Evolutionary conservation across 1,140 invertebrate species (phyloP).

Genomic region (Pogonognathellus flavescens): DNA sequence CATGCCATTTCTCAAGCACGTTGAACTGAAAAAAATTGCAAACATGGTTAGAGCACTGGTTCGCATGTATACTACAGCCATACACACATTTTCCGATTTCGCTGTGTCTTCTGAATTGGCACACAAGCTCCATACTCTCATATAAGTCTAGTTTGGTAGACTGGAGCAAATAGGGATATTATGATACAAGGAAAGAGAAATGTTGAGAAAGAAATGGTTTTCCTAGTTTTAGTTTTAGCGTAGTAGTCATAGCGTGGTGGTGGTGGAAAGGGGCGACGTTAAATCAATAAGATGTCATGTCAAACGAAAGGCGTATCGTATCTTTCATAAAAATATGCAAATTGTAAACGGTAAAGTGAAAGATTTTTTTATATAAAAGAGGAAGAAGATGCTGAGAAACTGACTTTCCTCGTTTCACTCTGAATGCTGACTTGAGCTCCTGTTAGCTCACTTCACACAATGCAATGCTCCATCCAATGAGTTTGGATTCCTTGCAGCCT

Average conservation of each 20-base stretch:
- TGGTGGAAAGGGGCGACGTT: constrained; percentile 10
- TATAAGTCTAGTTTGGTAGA: too few species aligned
- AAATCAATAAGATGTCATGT: constrained; percentile 53
- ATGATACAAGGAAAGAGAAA: constrained; percentile 11
- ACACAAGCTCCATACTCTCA: too few species aligned
- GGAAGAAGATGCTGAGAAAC: constrained; percentile 11
- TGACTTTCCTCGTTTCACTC: constrained; percentile 21
- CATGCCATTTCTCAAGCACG: constrained; percentile 8
- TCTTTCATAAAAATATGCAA: constrained; percentile 52
- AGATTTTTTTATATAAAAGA: constrained; percentile 32
- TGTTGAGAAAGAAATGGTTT: constrained; percentile 7
- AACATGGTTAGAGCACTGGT: not conserved
- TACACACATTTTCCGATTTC: constrained; percentile 4
- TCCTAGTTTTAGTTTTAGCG: not conserved
- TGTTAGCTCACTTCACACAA: not conserved
- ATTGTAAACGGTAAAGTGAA: constrained; percentile 40
- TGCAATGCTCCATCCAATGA: not conserved
- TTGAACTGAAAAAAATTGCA: constrained; percentile 14
- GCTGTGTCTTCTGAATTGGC: constrained; percentile 4
- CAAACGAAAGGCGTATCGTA: constrained; percentile 42
- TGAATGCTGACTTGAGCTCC: not conserved
- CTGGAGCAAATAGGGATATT: too few species aligned
- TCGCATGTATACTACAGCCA: not conserved
- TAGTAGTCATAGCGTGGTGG: not conserved
- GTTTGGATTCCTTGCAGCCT: not conserved